Evolutionary conservation across 2,888 invertebrate genomes (phyloP).

Genomic region (Drosophila anomelani): DNA sequence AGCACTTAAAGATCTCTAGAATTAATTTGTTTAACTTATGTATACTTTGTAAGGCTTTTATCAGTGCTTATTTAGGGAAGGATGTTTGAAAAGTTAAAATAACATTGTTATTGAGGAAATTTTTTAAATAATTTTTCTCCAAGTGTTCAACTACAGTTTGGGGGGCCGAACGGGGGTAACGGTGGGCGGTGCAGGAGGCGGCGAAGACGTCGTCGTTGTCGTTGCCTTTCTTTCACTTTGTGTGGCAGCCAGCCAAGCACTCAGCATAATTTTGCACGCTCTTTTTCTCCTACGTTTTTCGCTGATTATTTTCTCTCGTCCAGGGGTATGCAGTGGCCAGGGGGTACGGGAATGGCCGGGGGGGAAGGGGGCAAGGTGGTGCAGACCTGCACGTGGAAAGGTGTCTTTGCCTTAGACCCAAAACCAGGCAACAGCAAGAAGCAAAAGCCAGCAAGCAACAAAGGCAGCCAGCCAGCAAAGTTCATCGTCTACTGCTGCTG

Average conservation of each 20-base stretch:
- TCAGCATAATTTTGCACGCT: constrained; percentile 81
- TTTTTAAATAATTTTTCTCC: not conserved
- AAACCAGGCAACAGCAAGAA: constrained; percentile 45
- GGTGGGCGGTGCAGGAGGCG: constrained; percentile 15
- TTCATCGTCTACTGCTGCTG: constrained; percentile 74
- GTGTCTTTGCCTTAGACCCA: constrained; percentile 67
- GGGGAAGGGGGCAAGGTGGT: constrained; percentile 12
- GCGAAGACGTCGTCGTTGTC: constrained; percentile 44
- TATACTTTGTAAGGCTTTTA: no score
- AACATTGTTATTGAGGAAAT: no score
- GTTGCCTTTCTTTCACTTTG: constrained; percentile 78
- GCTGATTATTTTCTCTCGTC: constrained; percentile 73
- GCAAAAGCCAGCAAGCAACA: constrained; percentile 43
- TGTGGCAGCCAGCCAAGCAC: constrained; percentile 81
- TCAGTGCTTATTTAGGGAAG: no score
- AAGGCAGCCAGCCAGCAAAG: constrained; percentile 71
- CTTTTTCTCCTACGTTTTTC: constrained; percentile 75
- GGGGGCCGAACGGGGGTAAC: not conserved
- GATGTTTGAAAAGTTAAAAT: no score
- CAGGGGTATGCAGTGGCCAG: constrained; percentile 5
- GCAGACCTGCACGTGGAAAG: constrained; percentile 75
- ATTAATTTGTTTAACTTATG: no score
- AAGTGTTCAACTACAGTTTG: not conserved
- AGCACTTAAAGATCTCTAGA: no score
- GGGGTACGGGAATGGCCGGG: not conserved